A percentile compares a stretch with the other conserved stretches of the same genome.
Conservation (phyloP, 2,113 vertebrate species). For the Amphilophus citrinellus region DNA sequence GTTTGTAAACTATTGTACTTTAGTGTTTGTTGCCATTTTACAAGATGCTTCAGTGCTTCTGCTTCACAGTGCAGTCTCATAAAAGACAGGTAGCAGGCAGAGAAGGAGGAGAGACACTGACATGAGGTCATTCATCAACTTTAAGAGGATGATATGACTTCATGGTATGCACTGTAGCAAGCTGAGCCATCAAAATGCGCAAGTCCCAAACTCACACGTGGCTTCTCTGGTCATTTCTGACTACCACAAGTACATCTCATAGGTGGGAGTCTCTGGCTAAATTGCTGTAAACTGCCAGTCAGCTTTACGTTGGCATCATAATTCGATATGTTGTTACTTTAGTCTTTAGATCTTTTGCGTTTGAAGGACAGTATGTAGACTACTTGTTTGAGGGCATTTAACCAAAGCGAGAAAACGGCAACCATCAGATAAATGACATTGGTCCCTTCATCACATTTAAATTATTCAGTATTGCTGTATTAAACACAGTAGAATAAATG, state of each 20-base stretch:
- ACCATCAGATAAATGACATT: background rate
- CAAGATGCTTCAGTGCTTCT: background rate
- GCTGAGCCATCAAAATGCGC: conserved; percentile 21
- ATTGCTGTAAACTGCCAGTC: background rate
- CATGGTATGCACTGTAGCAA: background rate
- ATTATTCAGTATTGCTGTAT: background rate
- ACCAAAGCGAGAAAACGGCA: background rate
- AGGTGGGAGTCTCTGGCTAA: background rate
- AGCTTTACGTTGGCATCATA: background rate
- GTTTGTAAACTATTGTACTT: background rate
- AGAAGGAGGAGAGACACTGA: conserved; percentile 8
- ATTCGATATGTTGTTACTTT: too few species aligned
- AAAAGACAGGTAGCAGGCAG: background rate
- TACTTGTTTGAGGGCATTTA: background rate
- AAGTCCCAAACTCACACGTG: conserved; percentile 7
- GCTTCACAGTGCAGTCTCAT: background rate
- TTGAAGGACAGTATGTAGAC: background rate
- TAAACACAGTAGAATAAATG: background rate
- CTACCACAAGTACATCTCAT: background rate
- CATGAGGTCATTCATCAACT: conserved; percentile 38
- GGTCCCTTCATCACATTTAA: background rate
- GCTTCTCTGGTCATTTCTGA: background rate
- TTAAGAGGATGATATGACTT: conserved; percentile 31
- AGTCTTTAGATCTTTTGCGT: background rate
- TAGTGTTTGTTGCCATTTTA: background rate